Evolutionary conservation across 2,113 vertebrate genomes (phyloP), one percentile per base, ranked within the genome.

Genomic region (Tauraco erythrolophus): DNA sequence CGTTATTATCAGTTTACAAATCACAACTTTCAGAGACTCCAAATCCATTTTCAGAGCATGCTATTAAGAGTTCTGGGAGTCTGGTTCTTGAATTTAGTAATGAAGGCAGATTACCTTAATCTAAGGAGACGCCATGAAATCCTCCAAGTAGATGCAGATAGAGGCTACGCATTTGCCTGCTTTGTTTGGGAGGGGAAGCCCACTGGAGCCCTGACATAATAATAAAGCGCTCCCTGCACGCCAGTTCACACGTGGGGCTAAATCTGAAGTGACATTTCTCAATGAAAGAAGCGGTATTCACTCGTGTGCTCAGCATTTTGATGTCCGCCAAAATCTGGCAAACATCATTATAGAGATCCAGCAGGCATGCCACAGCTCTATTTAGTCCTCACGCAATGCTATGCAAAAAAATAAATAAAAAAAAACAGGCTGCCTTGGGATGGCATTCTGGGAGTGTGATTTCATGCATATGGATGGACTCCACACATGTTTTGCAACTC

Each of bases 41-140:
- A 14, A 33, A 69, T 18, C 4, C 14, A 7, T 74, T 48, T 60
- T 87, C 1, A 1, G 60, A 57, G 45, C 2, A 37, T 37, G 12
- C 19, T 61, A 33, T 30, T 77, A 15, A 1, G 77, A 88, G 66
- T 14, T 86, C 31, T 53, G 50, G 70, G 90, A 84, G 70, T 33
- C 78, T 43, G 46, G 25, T 8, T 71, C 88, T 80, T 27, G 83
- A 94, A 94, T 95, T 90, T 90, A 94, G 94, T 80, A 82, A 96
- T 84, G 94, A 95, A 81, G 92, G 84, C 46, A 93, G 83, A 93
- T 96, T 96, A 97, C 65, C 92, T 83, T 97, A 97, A 97, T 96
- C 48, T 86, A 94, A 98, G 83, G 84, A 90, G 97, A 96, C 21
- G 54, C 95, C 96, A 96, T 96, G 95, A 97, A 97, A 96, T 97